Evolutionary conservation across 2,797 vertebrate species (phyloP).

Genomic region (Gobio occitaniae): DNA sequence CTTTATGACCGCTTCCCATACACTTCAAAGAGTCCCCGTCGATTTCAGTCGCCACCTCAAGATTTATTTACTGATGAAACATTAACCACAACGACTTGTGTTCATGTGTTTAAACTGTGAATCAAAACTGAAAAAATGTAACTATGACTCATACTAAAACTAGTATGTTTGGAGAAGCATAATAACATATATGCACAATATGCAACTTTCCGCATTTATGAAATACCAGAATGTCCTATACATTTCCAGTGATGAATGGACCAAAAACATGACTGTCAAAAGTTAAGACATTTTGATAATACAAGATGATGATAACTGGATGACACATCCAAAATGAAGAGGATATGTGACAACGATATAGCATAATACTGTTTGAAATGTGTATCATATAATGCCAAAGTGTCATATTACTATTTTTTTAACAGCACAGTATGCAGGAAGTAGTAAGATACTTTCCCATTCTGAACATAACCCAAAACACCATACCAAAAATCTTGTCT

Average conservation of each 20-base stretch:
- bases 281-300: neutral
- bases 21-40: conserved; percentile 55
- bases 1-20: conserved; percentile 61
- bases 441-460: neutral
- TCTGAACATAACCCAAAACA: neutral
- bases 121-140: conserved; percentile 20
- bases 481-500: neutral
- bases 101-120: neutral
- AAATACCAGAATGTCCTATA: neutral
- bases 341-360: neutral
- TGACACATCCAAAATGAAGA: neutral
- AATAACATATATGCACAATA: neutral
- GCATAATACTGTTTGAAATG: neutral
- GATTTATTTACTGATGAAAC: conserved; percentile 58
- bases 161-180: too few species aligned
- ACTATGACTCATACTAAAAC: neutral
- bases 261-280: neutral
- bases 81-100: conserved; percentile 62
- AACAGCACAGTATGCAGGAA: neutral
- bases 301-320: neutral
- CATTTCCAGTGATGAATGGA: neutral
- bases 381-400: neutral
- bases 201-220: neutral
- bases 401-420: neutral
- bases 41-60: conserved; percentile 28